phyloP scores from a whole-genome alignment of 1,140 invertebrate genomes.

The Eufriesea mexicana region DNA sequence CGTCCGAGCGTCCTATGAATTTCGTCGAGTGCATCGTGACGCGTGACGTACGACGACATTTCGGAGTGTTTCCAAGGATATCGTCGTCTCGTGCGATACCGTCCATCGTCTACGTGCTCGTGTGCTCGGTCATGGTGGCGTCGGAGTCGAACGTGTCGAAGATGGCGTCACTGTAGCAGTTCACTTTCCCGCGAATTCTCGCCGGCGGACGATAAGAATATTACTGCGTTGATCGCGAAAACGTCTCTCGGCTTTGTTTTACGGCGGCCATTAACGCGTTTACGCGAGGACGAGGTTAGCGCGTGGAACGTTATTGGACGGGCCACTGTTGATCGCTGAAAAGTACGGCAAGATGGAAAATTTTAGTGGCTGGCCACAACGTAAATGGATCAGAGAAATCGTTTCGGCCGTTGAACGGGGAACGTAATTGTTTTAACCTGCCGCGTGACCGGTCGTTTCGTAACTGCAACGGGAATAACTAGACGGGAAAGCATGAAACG shows the following conservation, averaged over 20 bases:
- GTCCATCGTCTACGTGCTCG: background rate
- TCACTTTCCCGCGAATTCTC: background rate
- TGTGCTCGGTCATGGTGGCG: background rate
- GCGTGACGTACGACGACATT: background rate
- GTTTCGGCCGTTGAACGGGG: background rate
- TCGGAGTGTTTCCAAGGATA: background rate
- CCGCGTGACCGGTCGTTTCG: constrained; percentile 12
- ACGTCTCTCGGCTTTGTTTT: background rate
- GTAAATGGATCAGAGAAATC: constrained; percentile 20
- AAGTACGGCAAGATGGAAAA: background rate
- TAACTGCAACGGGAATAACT: constrained; percentile 7
- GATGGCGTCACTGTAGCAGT: background rate
- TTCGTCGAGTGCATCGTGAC: background rate
- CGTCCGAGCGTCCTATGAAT: background rate
- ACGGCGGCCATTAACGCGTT: background rate
- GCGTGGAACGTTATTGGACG: background rate
- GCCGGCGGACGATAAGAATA: background rate
- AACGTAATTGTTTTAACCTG: constrained; percentile 23
- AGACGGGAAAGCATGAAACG: background rate
- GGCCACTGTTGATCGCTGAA: background rate
- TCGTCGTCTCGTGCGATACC: background rate
- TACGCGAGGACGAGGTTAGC: background rate
- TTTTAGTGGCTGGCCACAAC: background rate
- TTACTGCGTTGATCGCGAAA: constrained; percentile 1
- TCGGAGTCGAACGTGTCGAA: background rate